Percentiles rank a stretch among this genome's conserved stretches.
Evolutionary conservation across 2,888 invertebrate species (phyloP).

Genomic region (Cryptocephalus primarius): DNA sequence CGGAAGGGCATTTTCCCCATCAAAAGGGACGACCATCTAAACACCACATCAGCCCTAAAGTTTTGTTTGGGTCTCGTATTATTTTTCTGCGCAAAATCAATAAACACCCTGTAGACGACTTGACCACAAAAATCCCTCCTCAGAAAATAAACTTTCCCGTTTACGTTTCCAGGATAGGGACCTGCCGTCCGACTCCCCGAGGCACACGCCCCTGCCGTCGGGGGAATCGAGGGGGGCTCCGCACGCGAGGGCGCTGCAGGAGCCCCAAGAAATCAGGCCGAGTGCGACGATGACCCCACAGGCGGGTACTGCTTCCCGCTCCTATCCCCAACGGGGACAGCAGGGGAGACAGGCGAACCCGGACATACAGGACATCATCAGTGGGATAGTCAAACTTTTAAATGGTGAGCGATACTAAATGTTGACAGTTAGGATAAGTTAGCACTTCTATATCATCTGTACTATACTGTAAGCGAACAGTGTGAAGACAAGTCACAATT

Average conservation of each 20-base stretch:
- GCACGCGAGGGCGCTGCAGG: conserved; percentile 59
- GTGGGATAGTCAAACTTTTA: conserved; percentile 76
- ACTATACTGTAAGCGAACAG: too few species aligned
- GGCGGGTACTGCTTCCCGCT: conserved; percentile 31
- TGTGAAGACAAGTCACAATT: not conserved
- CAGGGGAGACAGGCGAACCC: conserved; percentile 50
- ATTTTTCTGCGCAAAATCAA: too few species aligned
- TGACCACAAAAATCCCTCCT: too few species aligned
- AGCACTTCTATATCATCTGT: too few species aligned
- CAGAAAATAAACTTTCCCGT: too few species aligned
- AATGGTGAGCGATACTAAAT: conserved; percentile 45
- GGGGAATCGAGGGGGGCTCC: conserved; percentile 70
- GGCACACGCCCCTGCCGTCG: conserved; percentile 35
- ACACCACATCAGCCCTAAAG: too few species aligned
- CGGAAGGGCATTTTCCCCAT: too few species aligned
- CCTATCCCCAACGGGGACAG: conserved; percentile 26
- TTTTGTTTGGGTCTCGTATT: too few species aligned
- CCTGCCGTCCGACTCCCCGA: conserved; percentile 26
- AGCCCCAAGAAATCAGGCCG: conserved; percentile 48
- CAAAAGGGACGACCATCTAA: too few species aligned
- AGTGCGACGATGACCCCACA: conserved; percentile 39
- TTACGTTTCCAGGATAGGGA: conserved; percentile 27
- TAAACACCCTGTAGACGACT: too few species aligned
- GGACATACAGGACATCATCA: conserved; percentile 84
- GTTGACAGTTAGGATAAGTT: too few species aligned